A percentile compares a stretch with the other conserved stretches of the same genome.
These are phyloP conservation scores for Armadillidium nasatum DNA, from an alignment of 1,140 invertebrate genomes.

Conservation along the genomic window DNA sequence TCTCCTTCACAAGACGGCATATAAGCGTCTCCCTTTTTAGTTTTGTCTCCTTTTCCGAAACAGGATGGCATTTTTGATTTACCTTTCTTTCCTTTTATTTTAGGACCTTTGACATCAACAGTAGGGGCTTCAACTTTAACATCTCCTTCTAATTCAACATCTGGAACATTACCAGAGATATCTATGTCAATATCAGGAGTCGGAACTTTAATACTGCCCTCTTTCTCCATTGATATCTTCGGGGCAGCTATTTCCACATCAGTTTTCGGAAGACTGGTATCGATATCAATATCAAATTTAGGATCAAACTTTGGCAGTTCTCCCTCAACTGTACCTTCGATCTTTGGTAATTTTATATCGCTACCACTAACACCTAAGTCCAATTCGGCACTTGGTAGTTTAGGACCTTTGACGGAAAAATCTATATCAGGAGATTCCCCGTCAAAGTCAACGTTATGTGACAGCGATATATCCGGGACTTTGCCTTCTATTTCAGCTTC, in stretches of 20 bases:
- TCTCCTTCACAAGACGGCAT: conserved; percentile 23
- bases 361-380: conserved; percentile 20
- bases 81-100: conserved; percentile 27
- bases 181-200: background rate
- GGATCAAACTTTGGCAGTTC: background rate
- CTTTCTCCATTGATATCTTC: conserved; percentile 3
- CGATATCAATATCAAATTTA: conserved; percentile 18
- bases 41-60: conserved; percentile 30
- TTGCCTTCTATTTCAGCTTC: too few relatives aligned
- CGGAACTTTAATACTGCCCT: conserved; percentile 16
- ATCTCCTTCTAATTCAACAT: conserved; percentile 23
- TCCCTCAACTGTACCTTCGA: background rate
- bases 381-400: background rate
- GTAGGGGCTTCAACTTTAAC: conserved; percentile 21
- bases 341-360: conserved; percentile 1
- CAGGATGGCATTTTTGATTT: conserved; percentile 32
- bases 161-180: background rate
- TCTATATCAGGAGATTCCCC: background rate
- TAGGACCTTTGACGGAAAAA: background rate
- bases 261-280: conserved; percentile 10
- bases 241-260: conserved; percentile 18
- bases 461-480: too few relatives aligned
- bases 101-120: conserved; percentile 20
- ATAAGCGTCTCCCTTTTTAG: conserved; percentile 28
- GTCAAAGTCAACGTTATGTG: too few relatives aligned